Conservation (phyloP, 2,888 invertebrate species). For the Epirrhoe tristata region DNA sequence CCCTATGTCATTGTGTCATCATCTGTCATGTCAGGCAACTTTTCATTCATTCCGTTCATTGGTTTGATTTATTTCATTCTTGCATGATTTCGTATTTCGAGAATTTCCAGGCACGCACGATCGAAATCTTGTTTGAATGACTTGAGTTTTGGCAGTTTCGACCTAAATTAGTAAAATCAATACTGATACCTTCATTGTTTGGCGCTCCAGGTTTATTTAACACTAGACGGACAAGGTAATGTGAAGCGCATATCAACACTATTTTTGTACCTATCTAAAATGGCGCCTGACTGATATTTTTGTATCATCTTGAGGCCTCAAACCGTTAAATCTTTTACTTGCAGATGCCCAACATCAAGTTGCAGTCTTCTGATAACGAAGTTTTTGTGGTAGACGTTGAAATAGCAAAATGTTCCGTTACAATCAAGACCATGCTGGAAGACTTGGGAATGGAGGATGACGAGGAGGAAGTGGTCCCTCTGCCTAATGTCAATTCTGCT, state of each 20-base stretch:
- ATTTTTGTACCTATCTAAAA: constrained; percentile 47
- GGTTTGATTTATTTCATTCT: too few species aligned
- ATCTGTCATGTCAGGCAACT: too few species aligned
- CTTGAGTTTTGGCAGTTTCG: background rate
- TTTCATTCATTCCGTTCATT: too few species aligned
- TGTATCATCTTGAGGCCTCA: constrained; percentile 26
- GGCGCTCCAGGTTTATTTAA: background rate
- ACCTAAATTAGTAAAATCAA: background rate
- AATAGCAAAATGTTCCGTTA: constrained; percentile 98
- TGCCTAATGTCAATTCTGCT: constrained; percentile 98
- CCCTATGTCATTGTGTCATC: too few species aligned
- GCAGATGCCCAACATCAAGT: constrained; percentile 96
- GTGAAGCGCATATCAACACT: constrained; percentile 22
- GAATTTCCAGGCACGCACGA: background rate
- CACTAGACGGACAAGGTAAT: constrained; percentile 28
- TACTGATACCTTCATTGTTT: background rate
- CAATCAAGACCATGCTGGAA: constrained; percentile 99
- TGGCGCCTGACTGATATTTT: constrained; percentile 49
- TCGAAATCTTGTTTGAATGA: background rate
- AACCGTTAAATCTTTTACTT: constrained; percentile 49
- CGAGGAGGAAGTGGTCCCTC: constrained; percentile 97
- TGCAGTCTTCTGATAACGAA: constrained; percentile 98
- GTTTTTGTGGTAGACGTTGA: constrained; percentile 98
- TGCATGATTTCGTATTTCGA: too few species aligned
- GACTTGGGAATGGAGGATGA: constrained; percentile 96